Conservation (phyloP, 2,113 vertebrate genomes). For the Motacilla tschutschensis region DNA sequence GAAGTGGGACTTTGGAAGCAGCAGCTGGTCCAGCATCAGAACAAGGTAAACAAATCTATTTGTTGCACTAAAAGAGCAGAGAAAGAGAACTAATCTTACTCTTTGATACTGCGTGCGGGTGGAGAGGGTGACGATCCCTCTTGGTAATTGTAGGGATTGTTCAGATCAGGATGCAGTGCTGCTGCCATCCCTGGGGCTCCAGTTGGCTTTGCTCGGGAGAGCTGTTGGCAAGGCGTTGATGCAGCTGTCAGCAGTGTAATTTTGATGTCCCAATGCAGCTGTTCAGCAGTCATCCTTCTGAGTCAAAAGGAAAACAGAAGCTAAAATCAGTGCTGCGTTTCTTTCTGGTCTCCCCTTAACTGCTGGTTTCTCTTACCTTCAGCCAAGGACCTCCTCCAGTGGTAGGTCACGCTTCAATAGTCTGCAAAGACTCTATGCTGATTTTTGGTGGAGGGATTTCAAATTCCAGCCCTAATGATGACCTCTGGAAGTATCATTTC, state of each 20-base stretch:
- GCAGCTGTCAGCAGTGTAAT: slow-evolving; percentile 10
- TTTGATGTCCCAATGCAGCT: neutral
- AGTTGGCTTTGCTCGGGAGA: neutral
- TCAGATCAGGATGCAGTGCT: neutral
- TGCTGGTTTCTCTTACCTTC: neutral
- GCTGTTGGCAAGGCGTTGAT: neutral
- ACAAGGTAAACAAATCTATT: slow-evolving; percentile 67
- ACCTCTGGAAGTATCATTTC: slow-evolving; percentile 82
- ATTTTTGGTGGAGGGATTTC: slow-evolving; percentile 82
- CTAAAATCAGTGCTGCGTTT: neutral
- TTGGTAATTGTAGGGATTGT: neutral
- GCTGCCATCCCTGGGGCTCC: neutral
- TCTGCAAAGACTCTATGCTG: slow-evolving; percentile 81
- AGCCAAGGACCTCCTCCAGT: slow-evolving; percentile 82
- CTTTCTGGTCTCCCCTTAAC: neutral
- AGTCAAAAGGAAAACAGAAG: slow-evolving; percentile 1
- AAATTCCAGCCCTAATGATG: slow-evolving; percentile 47
- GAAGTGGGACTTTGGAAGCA: slow-evolving; percentile 76
- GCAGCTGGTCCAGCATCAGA: slow-evolving; percentile 79
- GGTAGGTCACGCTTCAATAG: slow-evolving; percentile 79
- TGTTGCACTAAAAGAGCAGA: neutral
- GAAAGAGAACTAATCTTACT: neutral
- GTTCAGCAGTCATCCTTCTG: neutral
- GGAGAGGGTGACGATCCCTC: neutral
- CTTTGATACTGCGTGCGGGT: rapidly evolving